phyloP scores from a whole-genome alignment of 2,113 vertebrate species.

The Bungarus multicinctus region DNA sequence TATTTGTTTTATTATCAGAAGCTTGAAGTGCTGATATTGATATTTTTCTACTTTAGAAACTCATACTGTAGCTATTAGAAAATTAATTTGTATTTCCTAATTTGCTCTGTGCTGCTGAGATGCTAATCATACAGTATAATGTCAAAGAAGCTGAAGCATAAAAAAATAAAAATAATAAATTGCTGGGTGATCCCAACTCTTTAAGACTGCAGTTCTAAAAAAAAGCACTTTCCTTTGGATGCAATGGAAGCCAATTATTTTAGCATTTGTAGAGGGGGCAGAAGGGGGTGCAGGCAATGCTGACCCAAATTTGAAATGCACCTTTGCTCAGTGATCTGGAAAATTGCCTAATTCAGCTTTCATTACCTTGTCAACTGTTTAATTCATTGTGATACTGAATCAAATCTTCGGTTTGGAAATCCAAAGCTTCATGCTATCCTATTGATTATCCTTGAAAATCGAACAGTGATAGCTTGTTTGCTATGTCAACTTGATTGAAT shows the following conservation, averaged over 20 bases:
- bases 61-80: constrained; percentile 19
- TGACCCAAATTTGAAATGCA: not conserved
- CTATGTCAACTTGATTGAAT: not conserved
- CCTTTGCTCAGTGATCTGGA: not conserved
- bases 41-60: constrained; percentile 12
- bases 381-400: not conserved
- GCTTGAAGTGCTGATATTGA: constrained; percentile 7
- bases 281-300: not conserved
- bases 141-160: not conserved
- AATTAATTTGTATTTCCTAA: constrained; percentile 18
- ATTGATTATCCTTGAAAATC: not conserved
- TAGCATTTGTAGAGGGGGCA: not conserved
- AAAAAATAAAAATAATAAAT: not conserved
- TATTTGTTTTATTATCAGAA: constrained; percentile 27
- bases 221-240: not conserved
- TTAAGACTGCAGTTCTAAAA: not conserved
- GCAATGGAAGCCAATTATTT: not conserved
- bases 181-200: not conserved
- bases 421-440: not conserved
- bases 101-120: not conserved
- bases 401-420: not conserved
- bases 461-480: not conserved
- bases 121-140: not conserved
- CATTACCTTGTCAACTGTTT: too few relatives aligned
- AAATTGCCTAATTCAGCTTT: not conserved